Evolutionary conservation across 37 sponge, comb jelly and placozoan genomes (phyloP), one percentile per base, ranked within the genome.

Genomic region (Dysidea cf. avara): DNA sequence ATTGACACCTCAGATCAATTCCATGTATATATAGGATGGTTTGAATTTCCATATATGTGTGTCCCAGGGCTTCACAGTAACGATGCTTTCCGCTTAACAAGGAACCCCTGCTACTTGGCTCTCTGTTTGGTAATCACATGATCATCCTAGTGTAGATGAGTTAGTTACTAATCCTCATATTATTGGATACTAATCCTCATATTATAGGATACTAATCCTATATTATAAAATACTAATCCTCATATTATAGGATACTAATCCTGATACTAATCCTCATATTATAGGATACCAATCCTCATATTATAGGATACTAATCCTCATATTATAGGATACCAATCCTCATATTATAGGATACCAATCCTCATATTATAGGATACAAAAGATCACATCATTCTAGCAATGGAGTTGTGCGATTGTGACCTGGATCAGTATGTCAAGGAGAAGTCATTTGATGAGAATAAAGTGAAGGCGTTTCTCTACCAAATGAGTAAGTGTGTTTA

Each of bases 391-490:
- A 64, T 90, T 11, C 75, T 95, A 53, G 88, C 87, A 34, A 95
- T 87, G 88, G 96, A 95, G 71, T 37, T 90, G 43, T 95, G 96
- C 64, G 96, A 95, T 35, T 85, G 68, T 53, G 96, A 95, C 50
- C 68, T 95, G 56, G 91, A 95, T 50, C 71, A 87, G 29, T 79
- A 78, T 9, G 65, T 95, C 22, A 90, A 95, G 59, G 53, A 73
- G 55, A 36, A 79, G 17, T 82, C 86, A 7, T 87, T 95, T 74
- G 78, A 71, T 7, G 87, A 90, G 57, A 40, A 76, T 35, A 75
- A 81, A 31, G 77, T 66, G 49, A 84, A 75, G 3, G 13, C 66
- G 17, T 88, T 93, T 58, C 74, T 93, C 17, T 53, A 56, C 37
- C 89, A 93, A 36, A 66, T 93, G 46, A 78, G 94, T 93, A 28